These are phyloP conservation scores for Morpho helenor DNA, from an alignment of 2,888 invertebrate species.

Conservation along the genomic window DNA sequence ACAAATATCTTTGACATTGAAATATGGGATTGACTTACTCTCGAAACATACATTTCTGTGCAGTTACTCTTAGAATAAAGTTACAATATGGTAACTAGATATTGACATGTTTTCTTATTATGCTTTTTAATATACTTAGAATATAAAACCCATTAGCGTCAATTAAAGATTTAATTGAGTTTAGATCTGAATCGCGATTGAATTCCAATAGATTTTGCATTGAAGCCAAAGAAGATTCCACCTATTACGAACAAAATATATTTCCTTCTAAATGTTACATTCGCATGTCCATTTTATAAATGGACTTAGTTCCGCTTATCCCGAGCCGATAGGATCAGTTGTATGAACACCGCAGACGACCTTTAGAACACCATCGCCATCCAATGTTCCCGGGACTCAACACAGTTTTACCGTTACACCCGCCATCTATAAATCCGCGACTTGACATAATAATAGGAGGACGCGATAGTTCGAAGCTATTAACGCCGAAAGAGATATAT, in stretches of 20 bases:
- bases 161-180: too few relatives aligned
- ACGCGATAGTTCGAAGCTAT: conserved; percentile 69
- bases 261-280: conserved; percentile 24
- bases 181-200: neutral
- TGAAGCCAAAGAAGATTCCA: neutral
- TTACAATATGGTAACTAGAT: too few relatives aligned
- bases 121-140: too few relatives aligned
- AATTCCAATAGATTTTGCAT: neutral
- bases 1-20: too few relatives aligned
- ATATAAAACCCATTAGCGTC: too few relatives aligned
- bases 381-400: conserved; percentile 40
- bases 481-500: conserved; percentile 77
- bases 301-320: conserved; percentile 29
- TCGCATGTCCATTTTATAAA: conserved; percentile 28
- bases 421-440: conserved; percentile 70
- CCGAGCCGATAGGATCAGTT: conserved; percentile 31
- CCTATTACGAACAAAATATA: conserved; percentile 8
- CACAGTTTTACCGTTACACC: conserved; percentile 60
- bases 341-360: conserved; percentile 36
- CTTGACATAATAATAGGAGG: conserved; percentile 78
- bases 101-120: too few relatives aligned
- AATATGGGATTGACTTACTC: too few relatives aligned
- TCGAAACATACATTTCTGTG: too few relatives aligned
- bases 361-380: conserved; percentile 42
- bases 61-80: too few relatives aligned